Conservation (phyloP, 1,140 invertebrate genomes). For the Arion vulgaris region DNA sequence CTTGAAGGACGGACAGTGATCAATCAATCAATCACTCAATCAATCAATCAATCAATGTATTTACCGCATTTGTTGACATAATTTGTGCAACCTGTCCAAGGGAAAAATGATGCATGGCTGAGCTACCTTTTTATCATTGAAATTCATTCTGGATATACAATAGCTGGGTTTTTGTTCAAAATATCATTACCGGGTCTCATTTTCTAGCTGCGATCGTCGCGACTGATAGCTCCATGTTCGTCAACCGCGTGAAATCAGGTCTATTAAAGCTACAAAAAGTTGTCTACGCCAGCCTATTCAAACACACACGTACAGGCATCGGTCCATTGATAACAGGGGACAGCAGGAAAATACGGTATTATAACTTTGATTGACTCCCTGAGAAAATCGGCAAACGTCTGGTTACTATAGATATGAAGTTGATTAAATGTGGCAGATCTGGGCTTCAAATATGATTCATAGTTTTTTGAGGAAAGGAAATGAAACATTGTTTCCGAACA, state of each 20-base stretch:
- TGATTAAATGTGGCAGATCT: constrained; percentile 9
- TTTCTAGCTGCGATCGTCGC: neutral
- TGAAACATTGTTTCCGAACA: neutral
- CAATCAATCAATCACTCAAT: no score
- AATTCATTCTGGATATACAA: neutral
- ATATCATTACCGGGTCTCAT: neutral
- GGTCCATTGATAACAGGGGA: neutral
- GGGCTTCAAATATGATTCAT: neutral
- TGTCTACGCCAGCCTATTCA: neutral
- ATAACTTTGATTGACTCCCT: constrained; percentile 1
- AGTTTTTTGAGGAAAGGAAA: neutral
- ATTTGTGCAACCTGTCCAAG: neutral
- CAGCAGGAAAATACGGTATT: neutral
- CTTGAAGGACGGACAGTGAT: no score
- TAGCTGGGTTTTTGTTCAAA: neutral
- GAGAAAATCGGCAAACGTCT: neutral
- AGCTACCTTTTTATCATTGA: neutral
- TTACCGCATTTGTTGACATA: neutral
- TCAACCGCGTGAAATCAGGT: constrained; percentile 7
- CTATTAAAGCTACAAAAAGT: neutral
- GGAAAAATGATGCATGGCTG: neutral
- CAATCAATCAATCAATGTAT: no score
- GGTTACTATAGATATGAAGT: neutral
- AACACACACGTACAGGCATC: neutral
- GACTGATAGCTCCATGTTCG: neutral